A percentile compares a stretch with the other conserved stretches of the same genome.
These are phyloP conservation scores for Galerucella pusilla DNA, from an alignment of 2,888 invertebrate species.

Conservation along the genomic window DNA sequence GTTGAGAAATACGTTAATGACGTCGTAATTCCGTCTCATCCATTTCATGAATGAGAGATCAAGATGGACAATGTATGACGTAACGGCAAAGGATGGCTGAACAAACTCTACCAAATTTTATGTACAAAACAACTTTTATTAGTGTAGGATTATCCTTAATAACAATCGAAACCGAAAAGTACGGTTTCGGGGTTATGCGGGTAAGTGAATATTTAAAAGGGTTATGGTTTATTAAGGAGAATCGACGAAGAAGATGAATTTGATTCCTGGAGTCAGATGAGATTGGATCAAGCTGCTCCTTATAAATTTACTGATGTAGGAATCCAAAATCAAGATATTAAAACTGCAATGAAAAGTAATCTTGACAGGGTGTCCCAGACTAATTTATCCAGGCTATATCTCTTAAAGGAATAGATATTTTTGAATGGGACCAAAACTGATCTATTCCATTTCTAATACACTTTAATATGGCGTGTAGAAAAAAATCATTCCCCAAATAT, in stretches of 20 bases:
- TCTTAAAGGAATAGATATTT: too few relatives aligned
- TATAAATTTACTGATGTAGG: background rate
- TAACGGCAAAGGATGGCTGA: too few relatives aligned
- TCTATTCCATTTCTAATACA: too few relatives aligned
- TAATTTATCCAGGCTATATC: too few relatives aligned
- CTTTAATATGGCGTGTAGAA: too few relatives aligned
- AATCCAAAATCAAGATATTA: background rate
- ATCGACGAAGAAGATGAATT: background rate
- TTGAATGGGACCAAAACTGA: too few relatives aligned
- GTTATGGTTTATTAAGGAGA: background rate
- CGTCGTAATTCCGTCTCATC: too few relatives aligned
- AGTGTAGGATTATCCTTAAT: background rate
- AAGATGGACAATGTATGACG: too few relatives aligned
- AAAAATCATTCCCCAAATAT: too few relatives aligned
- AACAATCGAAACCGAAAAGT: background rate
- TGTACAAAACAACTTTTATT: background rate
- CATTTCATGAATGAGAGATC: too few relatives aligned
- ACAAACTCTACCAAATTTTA: background rate
- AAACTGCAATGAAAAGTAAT: background rate
- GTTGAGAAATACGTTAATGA: too few relatives aligned
- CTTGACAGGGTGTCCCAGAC: background rate
- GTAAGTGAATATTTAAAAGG: background rate
- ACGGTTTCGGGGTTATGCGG: background rate
- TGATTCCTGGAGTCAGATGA: background rate
- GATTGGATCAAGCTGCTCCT: background rate